Base-by-base conservation (phyloP, 1,140 invertebrate species). In the Trichoplusia ni region DNA sequence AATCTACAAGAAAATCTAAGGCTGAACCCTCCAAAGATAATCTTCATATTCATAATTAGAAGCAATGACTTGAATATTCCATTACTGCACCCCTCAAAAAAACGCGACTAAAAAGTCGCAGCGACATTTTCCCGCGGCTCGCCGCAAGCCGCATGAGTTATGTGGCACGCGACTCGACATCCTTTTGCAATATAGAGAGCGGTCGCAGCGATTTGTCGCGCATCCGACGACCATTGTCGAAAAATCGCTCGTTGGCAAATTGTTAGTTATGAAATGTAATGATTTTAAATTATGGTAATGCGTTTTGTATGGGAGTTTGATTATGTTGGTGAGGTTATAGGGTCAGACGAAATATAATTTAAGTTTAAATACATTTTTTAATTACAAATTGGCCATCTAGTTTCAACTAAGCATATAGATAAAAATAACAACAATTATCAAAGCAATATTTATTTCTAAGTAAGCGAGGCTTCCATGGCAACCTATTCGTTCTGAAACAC, bases 181-280 rank as follows among this genome's bases (percentile, higher is more conserved):
- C 71, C 68, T 69, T 71, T 64, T 61, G 58, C 74, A 73, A 73
- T 77, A 73, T 71, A 67, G 14, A 27, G 54, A 67, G 60, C 71
- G 69, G 53, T 56, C 64, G 71, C 67, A n/a, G 18, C 68, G 53
- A 77, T 77, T 77, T 46, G 72, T 58, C 46, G 53, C 73, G 70
- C 71, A 66, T 65, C 67, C 67, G 69, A 61, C 11, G 3, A 6
- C 16, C 19, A 42, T 66, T 61, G 33, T 69, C 21, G 14, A 63
- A 63, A 53, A 53, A 63, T 47, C 18, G 13, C 7, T 23, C 54
- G 38, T 58, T 58, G 38, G 37, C 54, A 58, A 58, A 58, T 58
- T 58, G 54, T 58, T 42, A 31, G 38, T 58, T 31, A 21, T 47
- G 14, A 25, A 47, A 47, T 47, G 23, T 47, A 29, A 40, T 40